Evolutionary conservation across 2,888 invertebrate species (phyloP), one percentile per base, ranked within the genome.

Genomic region (Pinctada fucata): DNA sequence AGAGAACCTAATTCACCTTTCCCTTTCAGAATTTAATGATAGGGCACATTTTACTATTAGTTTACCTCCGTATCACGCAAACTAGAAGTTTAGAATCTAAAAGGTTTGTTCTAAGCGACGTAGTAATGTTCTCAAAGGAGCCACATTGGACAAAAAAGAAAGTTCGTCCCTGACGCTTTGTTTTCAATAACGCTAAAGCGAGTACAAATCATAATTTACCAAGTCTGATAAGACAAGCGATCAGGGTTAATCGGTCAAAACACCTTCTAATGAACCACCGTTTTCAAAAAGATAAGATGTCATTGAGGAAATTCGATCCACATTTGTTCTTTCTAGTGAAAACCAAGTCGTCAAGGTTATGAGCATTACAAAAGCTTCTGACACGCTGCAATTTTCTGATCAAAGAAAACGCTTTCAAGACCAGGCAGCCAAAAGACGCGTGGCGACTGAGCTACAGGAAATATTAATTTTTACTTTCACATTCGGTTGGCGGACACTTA

Each of bases 271-370:
- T 58, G 58, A 58, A 58, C 6, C 6, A 6, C 8, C 8, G 6
- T 10, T 58, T 58, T 58, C 13, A 58, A 58, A 58, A 58, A 58
- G 58, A 58, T 58, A 58, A 58, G 58, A 58, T 58, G 58, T 58
- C 58, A 31, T 31, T 1, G 58, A 13, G 13, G 58, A 13, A 58
- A 58, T 10, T 58, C 13, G 8, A 13, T 10, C 13, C 58, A 10
- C 58, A 58, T 58, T 6, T 58, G 6, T 10, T 58, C 13, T 58
- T 58, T 58, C 58, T 10, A 10, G 8, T 6, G 13, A 13, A 58
- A 58, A 58, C 8, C 13, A 10, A 58, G 58, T 58, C 58, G 58
- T 58, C 58, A 58, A 13, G 58, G 58, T 58, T 13, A 58, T 58
- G 58, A 58, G 58, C 58, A 1, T 58, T 58, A 13, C 13, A 58